Evolutionary conservation across 2,888 invertebrate species (phyloP).

Genomic region (Aradus depressus): DNA sequence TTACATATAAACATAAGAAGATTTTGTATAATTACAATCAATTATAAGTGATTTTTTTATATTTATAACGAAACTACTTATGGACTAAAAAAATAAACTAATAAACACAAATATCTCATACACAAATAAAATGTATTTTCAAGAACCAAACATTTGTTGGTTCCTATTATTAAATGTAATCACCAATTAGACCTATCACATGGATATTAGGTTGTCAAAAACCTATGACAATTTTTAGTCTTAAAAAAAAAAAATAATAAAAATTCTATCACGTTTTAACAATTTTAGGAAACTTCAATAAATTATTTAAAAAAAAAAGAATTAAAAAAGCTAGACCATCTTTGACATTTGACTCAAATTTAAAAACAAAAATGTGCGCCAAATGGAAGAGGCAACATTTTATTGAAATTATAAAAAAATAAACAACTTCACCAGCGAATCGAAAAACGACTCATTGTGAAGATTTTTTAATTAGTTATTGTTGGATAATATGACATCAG

Average conservation of each 20-base stretch:
- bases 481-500: no score
- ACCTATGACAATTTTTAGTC: conserved; percentile 7
- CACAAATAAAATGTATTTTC: conserved; percentile 6
- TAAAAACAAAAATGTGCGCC: conserved; percentile 13
- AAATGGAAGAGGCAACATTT: conserved; percentile 27
- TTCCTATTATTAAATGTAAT: conserved; percentile 10
- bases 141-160: conserved; percentile 11
- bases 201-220: conserved; percentile 15
- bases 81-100: conserved; percentile 9
- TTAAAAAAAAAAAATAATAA: neutral
- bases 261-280: neutral
- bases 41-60: conserved; percentile 9
- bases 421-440: conserved; percentile 23
- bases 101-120: conserved; percentile 16
- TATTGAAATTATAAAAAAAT: conserved; percentile 6
- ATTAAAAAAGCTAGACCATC: conserved; percentile 13
- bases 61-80: conserved; percentile 15
- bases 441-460: conserved; percentile 26
- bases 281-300: neutral
- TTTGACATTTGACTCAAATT: conserved; percentile 25
- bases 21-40: conserved; percentile 13
- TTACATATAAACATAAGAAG: conserved; percentile 22
- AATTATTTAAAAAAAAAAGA: neutral
- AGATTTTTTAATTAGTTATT: conserved; percentile 9
- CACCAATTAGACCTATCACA: conserved; percentile 15